A percentile compares a stretch with the other conserved stretches of the same genome.
Conservation (phyloP, 2,888 invertebrate genomes). For the Muscina levida region DNA sequence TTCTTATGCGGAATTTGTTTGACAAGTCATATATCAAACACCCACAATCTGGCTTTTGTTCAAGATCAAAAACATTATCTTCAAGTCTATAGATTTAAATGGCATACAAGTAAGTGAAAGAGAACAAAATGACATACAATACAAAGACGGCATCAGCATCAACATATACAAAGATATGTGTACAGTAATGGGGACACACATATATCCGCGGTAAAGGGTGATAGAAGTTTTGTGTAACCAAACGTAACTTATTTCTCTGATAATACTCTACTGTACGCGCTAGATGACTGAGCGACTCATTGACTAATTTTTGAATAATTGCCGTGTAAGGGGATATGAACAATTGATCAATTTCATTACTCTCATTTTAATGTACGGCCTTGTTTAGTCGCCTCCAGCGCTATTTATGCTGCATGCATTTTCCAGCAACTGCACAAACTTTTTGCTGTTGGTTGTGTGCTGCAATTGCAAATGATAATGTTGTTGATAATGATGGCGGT, state of each 20-base stretch:
- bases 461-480: slow-evolving; percentile 1
- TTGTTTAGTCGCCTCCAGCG: neutral
- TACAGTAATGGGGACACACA: no score
- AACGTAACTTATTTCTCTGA: no score
- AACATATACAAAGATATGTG: no score
- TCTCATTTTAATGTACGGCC: neutral
- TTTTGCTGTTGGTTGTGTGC: neutral
- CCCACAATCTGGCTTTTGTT: slow-evolving; percentile 35
- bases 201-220: no score
- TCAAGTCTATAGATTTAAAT: neutral
- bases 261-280: no score
- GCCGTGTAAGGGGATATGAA: no score
- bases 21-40: slow-evolving; percentile 22
- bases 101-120: slow-evolving; percentile 11
- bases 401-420: slow-evolving; percentile 16
- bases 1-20: neutral
- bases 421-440: slow-evolving; percentile 1
- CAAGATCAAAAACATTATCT: slow-evolving; percentile 38
- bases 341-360: no score
- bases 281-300: no score
- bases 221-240: no score
- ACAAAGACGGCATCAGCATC: no score
- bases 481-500: slow-evolving; percentile 27
- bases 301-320: no score
- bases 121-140: slow-evolving; percentile 24